Evolutionary conservation across 2,888 invertebrate genomes (phyloP).

Genomic region (Nasonia oneida): DNA sequence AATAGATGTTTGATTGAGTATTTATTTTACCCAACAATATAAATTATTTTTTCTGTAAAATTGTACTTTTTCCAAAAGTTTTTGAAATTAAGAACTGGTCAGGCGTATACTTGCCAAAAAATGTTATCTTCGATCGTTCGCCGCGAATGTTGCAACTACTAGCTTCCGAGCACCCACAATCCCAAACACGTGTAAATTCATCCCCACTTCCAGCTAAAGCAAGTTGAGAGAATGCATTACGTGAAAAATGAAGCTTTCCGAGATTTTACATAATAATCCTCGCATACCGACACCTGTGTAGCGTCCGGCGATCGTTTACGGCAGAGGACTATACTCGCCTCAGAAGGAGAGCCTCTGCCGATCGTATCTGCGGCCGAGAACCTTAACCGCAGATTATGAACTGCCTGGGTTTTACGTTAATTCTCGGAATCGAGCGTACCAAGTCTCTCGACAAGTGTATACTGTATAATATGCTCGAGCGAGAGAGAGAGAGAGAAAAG

Average conservation of each 20-base stretch:
- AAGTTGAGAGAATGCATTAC: constrained; percentile 44
- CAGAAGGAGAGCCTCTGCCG: constrained; percentile 66
- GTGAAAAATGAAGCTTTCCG: constrained; percentile 68
- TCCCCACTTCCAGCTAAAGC: not conserved
- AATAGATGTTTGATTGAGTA: too few species aligned
- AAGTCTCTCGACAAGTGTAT: constrained; percentile 50
- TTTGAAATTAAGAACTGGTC: too few species aligned
- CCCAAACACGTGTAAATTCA: not conserved
- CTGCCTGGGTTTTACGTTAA: constrained; percentile 75
- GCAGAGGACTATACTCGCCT: constrained; percentile 58
- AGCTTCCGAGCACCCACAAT: not conserved
- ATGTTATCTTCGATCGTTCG: too few species aligned
- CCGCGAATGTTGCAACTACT: too few species aligned
- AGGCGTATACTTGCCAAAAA: too few species aligned
- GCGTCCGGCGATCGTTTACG: constrained; percentile 64
- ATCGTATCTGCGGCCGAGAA: constrained; percentile 72
- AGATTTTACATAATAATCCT: constrained; percentile 73
- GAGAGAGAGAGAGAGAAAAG: not conserved
- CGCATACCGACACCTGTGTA: constrained; percentile 74
- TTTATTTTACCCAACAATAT: too few species aligned
- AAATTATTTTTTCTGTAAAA: too few species aligned
- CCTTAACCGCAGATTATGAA: constrained; percentile 75
- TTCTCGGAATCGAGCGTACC: constrained; percentile 72
- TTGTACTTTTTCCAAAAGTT: too few species aligned
- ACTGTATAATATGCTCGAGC: not conserved